Evolutionary conservation across 1,140 invertebrate species (phyloP).

Genomic region (Cotesia chilonis): DNA sequence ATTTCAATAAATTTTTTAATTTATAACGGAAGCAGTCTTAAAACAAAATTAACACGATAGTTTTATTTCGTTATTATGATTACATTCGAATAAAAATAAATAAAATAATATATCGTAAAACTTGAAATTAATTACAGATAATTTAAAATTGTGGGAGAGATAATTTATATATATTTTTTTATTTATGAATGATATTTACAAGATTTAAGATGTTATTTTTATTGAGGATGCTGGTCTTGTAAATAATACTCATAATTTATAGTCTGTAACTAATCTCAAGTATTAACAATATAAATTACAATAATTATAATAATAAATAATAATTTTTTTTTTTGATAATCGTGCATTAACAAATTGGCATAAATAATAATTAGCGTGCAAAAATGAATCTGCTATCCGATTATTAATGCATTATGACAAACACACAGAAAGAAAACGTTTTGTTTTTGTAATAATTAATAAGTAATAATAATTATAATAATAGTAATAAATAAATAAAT

Average conservation of each 20-base stretch:
- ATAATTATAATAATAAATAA: too few species aligned
- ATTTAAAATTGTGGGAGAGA: slow-evolving; percentile 29
- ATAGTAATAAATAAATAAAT: slow-evolving; percentile 40
- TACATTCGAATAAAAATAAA: slow-evolving; percentile 49
- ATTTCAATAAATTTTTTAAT: slow-evolving; percentile 56
- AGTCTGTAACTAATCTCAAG: neutral
- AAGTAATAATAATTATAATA: slow-evolving; percentile 30
- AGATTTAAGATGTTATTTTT: neutral
- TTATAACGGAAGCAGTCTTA: slow-evolving; percentile 65
- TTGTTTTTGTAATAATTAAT: slow-evolving; percentile 46
- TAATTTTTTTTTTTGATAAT: neutral
- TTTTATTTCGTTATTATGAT: slow-evolving; percentile 48
- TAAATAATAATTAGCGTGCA: slow-evolving; percentile 43
- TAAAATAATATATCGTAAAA: neutral
- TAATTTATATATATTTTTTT: neutral
- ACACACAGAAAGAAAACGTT: slow-evolving; percentile 52
- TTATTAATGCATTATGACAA: slow-evolving; percentile 52
- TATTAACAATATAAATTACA: slow-evolving; percentile 4
- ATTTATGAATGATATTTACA: slow-evolving; percentile 22
- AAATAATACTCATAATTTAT: neutral
- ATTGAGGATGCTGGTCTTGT: slow-evolving; percentile 19
- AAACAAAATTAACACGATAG: slow-evolving; percentile 60
- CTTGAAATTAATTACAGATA: slow-evolving; percentile 20
- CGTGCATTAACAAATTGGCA: slow-evolving; percentile 15
- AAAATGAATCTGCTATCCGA: slow-evolving; percentile 38